Base-by-base conservation (phyloP, 1,140 invertebrate species). In the Rhopalosiphum padi region DNA sequence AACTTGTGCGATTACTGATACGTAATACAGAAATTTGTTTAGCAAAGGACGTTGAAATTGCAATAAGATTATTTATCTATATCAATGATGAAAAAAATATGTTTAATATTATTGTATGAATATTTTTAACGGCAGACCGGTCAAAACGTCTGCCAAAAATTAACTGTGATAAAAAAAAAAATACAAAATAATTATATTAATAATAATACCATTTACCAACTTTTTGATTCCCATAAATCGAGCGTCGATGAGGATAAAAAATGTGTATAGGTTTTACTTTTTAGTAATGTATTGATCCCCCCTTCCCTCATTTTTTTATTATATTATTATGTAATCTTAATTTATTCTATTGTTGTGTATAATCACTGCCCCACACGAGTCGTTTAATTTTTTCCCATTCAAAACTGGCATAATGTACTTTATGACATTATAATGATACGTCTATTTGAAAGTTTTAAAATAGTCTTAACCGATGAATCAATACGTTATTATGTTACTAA, bases 141-240 rank as follows among this genome's bases (percentile, higher is more conserved):
- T 68, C 37, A 46, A 68, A 55, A 37, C 25, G 55, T 46, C 90
- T 68, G 90, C 68, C 48, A 53, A 92, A 77, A 92, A 83, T 92
- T 92, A 92, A 92, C 91, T 92, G 91, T 92, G 91, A 92, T 92
- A 92, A 92, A 83, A 46, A 68, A 91, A 90, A 90, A 82, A 82
- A 25, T 22, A 85, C 37, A 15, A 48, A n/a, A 87, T 30, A 87
- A 89, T 41, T 41, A 53, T 35, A 53, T 23, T 37, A 48, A 35
- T 89, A 25, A 89, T 53, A 41, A 41, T 51, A 53, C 48, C 37
- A 46, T 46, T 86, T 77, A 77, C 60, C 60, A 77, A n/a, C 5
- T 77, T 43, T 46, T 46, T 88, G 48, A 51, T 48, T 53, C n/a
- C 37, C 18, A 23, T 41, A n/a, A 90, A 41, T 30, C 46, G 51